Evolutionary conservation across 2,797 vertebrate species (phyloP), one percentile per base, ranked within the genome.

Genomic region (Pelobates cultripes): DNA sequence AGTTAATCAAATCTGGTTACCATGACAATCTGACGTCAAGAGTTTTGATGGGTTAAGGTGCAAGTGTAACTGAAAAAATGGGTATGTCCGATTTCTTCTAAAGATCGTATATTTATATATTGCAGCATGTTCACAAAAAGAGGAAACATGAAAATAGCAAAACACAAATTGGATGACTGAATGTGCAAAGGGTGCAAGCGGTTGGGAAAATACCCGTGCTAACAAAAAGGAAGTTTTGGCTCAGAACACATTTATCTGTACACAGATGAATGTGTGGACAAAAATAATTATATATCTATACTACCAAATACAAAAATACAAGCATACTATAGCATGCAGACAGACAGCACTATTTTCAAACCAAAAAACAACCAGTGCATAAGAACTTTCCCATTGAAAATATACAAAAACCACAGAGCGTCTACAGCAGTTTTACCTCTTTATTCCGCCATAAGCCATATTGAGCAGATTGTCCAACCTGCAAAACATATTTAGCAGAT

Each of bases 381-480:
- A 67, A 51, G 10, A 51, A 10, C 3, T 51, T 51, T 51, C 47
- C 47, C 47, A 51, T 10, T 6, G 5, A 51, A 81, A 70, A 69
- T 66, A 64, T 28, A 14, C 14, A 12, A n/a, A 61, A 61, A 13
- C 13, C 4, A 15, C 4, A 13, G 17, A 64, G 10, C 89, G 88
- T 84, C 81, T 89, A 82, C 75, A 81, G 78, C 3, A 68, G 78
- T 86, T 17, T 87, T 97, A 99, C 98, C 98, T 99, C 95, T 99
- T 99, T 84, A 99, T 76, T 66, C 82, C 97, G 92, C 97, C 98
- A 86, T 99, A 99, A 89, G 97, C 98, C 97, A 99, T 98, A 93
- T 99, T 99, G 89, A 99, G 96, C 93, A 99, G 94, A 95, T 98
- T 99, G 93, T 99, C 98, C 96, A 99, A 94, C 95, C 98, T 99